These are phyloP conservation scores for Lucinisca nassula DNA, from an alignment of 2,888 invertebrate genomes.

Conservation along the genomic window DNA sequence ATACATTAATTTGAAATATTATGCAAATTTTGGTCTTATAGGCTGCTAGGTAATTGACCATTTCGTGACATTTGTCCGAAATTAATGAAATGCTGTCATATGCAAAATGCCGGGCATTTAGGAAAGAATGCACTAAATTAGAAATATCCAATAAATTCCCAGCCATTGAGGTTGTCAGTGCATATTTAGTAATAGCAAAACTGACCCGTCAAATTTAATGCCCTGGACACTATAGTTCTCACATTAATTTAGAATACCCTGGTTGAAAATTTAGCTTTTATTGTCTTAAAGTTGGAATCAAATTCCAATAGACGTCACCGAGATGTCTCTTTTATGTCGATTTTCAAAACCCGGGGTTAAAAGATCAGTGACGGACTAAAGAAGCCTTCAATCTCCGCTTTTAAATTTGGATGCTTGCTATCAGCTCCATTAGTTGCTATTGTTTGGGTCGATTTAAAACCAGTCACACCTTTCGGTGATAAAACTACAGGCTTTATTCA, in stretches of 20 bases:
- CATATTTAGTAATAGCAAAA: slow-evolving; percentile 16
- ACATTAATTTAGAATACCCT: slow-evolving; percentile 70
- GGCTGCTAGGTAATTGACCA: neutral
- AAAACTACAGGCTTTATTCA: slow-evolving; percentile 19
- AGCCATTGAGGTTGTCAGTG: slow-evolving; percentile 6
- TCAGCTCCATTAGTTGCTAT: slow-evolving; percentile 61
- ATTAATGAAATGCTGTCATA: slow-evolving; percentile 14
- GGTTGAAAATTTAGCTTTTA: slow-evolving; percentile 56
- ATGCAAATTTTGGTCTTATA: neutral
- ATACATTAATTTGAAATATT: neutral
- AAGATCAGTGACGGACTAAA: slow-evolving; percentile 49
- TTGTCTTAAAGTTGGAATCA: slow-evolving; percentile 73
- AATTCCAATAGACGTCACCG: slow-evolving; percentile 65
- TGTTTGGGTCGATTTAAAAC: slow-evolving; percentile 60
- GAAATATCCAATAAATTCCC: slow-evolving; percentile 9
- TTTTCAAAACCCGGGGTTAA: slow-evolving; percentile 63
- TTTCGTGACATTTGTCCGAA: slow-evolving; percentile 8
- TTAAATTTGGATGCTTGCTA: slow-evolving; percentile 51
- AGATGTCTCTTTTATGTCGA: slow-evolving; percentile 57
- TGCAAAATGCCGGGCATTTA: neutral
- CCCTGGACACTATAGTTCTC: slow-evolving; percentile 66
- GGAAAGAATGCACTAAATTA: slow-evolving; percentile 8
- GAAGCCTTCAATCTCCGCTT: slow-evolving; percentile 16
- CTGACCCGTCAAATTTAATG: slow-evolving; percentile 13
- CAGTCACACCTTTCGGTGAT: slow-evolving; percentile 47